Conservation (phyloP, 1,140 invertebrate species). For the Orius laevigatus region DNA sequence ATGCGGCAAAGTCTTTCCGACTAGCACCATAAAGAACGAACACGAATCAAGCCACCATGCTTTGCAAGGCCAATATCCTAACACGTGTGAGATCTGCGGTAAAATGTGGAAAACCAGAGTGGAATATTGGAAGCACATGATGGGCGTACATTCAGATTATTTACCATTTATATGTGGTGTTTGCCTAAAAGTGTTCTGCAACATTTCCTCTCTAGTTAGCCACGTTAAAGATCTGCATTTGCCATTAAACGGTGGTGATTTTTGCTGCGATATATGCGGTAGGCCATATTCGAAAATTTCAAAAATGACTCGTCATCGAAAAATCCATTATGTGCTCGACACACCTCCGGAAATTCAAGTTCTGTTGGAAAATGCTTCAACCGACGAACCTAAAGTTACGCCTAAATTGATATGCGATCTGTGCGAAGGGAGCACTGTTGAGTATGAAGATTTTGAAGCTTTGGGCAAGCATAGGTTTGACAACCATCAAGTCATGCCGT, state of each 20-base stretch:
- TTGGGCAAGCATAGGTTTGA: slow-evolving; percentile 36
- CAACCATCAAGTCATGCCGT: slow-evolving; percentile 37
- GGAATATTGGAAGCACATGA: slow-evolving; percentile 38
- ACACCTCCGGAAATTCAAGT: slow-evolving; percentile 14
- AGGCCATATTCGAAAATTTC: slow-evolving; percentile 36
- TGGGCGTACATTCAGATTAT: slow-evolving; percentile 35
- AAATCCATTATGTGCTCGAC: slow-evolving; percentile 27
- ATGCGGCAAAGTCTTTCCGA: slow-evolving; percentile 35
- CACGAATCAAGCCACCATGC: slow-evolving; percentile 30
- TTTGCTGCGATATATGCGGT: slow-evolving; percentile 36
- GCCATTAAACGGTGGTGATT: slow-evolving; percentile 33
- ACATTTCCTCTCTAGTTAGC: slow-evolving; percentile 28
- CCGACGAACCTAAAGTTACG: slow-evolving; percentile 4
- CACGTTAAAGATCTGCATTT: slow-evolving; percentile 33
- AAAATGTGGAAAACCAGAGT: slow-evolving; percentile 36
- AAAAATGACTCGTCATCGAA: slow-evolving; percentile 35
- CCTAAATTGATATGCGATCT: slow-evolving; percentile 7
- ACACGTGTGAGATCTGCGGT: slow-evolving; percentile 30
- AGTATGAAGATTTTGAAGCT: slow-evolving; percentile 31
- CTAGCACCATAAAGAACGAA: slow-evolving; percentile 30
- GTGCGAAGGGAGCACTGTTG: slow-evolving; percentile 27
- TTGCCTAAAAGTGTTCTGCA: slow-evolving; percentile 34
- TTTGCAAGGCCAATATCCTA: slow-evolving; percentile 29
- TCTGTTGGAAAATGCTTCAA: slow-evolving; percentile 12
- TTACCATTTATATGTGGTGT: slow-evolving; percentile 37